phyloP scores from a whole-genome alignment of 2,888 invertebrate genomes.

The Maniola hyperantus region DNA sequence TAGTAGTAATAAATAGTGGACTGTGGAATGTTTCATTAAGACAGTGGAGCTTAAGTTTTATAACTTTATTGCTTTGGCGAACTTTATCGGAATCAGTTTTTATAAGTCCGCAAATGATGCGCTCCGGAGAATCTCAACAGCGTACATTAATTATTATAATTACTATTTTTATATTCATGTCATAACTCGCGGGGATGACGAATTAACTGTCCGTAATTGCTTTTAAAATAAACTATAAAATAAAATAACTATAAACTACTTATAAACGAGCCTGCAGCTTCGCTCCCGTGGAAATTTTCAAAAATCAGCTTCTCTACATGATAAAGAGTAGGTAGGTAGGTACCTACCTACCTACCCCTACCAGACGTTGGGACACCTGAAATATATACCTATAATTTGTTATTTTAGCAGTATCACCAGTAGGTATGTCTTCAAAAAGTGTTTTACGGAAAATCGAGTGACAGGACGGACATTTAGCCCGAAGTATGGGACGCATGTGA shows the following conservation, averaged over 20 bases:
- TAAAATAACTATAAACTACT: too few species aligned
- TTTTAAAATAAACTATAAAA: slow-evolving; percentile 52
- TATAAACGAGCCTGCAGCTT: slow-evolving; percentile 18
- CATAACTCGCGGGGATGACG: slow-evolving; percentile 66
- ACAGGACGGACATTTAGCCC: slow-evolving; percentile 18
- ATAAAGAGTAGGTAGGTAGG: too few species aligned
- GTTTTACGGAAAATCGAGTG: slow-evolving; percentile 21
- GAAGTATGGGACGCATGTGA: slow-evolving; percentile 31
- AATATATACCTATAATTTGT: neutral
- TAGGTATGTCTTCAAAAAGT: neutral
- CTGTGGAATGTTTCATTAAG: slow-evolving; percentile 71
- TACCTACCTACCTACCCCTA: too few species aligned
- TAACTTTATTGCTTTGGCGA: slow-evolving; percentile 78
- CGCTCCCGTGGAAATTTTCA: too few species aligned
- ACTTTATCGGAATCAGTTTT: slow-evolving; percentile 76
- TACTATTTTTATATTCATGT: slow-evolving; percentile 58
- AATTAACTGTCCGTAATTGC: slow-evolving; percentile 55
- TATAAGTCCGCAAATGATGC: slow-evolving; percentile 61
- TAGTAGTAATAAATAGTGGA: too few species aligned
- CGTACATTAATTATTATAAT: slow-evolving; percentile 56
- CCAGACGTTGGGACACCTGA: slow-evolving; percentile 27
- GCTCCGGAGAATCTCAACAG: slow-evolving; percentile 57
- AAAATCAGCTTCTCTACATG: too few species aligned
- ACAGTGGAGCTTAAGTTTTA: slow-evolving; percentile 73
- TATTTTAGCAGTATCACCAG: too few species aligned